Base-by-base conservation (phyloP, 2,888 invertebrate genomes). In the Cyclophora punctaria region DNA sequence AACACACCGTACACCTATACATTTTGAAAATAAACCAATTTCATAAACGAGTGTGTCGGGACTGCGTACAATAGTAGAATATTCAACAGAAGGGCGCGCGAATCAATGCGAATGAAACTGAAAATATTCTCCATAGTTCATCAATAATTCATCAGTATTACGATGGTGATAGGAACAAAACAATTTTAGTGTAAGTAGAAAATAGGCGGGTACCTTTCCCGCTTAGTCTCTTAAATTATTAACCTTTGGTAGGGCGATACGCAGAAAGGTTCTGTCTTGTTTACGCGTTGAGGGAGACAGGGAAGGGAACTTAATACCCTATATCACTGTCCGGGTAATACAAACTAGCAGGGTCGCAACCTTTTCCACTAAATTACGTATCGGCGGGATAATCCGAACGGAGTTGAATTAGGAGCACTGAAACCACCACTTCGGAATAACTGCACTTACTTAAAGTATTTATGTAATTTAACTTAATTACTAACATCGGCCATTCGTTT, bases 281-380 rank as follows among this genome's bases (percentile, higher is more conserved):
- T 86, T 87, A 85, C 85, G 83, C 80, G 84, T 82, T 83, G 80
- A 82, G 84, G 84, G 85, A 83, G 82, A 80, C 74, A 74, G 80
- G 76, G 79, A 75, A 80, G 79, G 84, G 82, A 83, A 82, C 85
- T 86, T 86, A 86, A 87, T 87, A 81, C 81, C 84, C 87, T 86
- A 83, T 87, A 86, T 88, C 86, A 88, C 83, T 85, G 85, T 83
- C 84, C 78, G 81, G 77, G 80, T 79, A 81, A 83, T 82, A 83
- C 84, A 83, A 87, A 86, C 84, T 86, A 80, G 83, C 79, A 71
- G 84, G 86, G 81, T 83, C 83, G 75, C 79, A 83, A 85, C 86
- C 86, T 87, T 87, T 86, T 85, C 85, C 84, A 83, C 81, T 85
- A 82, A 86, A 88, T 88, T 88, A 82, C 83, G 80, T 86, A 88